phyloP scores from a whole-genome alignment of 2,797 vertebrate species.

The Bovichtus variegatus region DNA sequence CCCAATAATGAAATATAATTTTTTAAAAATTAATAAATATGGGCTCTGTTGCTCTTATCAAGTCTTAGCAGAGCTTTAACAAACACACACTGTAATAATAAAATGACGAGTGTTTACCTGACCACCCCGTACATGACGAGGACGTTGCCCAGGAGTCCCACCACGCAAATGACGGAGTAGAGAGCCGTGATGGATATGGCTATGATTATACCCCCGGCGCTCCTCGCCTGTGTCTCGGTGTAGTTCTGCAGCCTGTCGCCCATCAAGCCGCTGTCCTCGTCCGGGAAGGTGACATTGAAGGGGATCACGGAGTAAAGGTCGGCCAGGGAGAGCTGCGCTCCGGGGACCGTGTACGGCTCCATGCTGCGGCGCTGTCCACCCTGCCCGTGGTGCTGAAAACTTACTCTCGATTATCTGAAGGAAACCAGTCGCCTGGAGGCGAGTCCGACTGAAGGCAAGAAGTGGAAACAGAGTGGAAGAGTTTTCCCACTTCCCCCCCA shows the following conservation, averaged over 20 bases:
- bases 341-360: constrained; percentile 84
- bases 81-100: background rate
- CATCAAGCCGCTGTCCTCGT: constrained; percentile 70
- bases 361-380: constrained; percentile 65
- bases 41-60: background rate
- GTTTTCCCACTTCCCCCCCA: no score
- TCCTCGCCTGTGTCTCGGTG: constrained; percentile 74
- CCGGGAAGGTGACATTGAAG: constrained; percentile 83
- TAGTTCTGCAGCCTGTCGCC: constrained; percentile 76
- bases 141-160: constrained; percentile 92
- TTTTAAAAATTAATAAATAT: no score
- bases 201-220: constrained; percentile 80
- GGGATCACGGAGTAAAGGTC: constrained; percentile 81
- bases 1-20: no score
- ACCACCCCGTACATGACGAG: constrained; percentile 94
- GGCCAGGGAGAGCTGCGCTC: constrained; percentile 70
- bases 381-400: constrained; percentile 45
- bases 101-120: constrained; percentile 79
- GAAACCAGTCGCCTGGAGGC: background rate
- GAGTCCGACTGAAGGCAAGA: background rate
- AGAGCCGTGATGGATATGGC: constrained; percentile 92
- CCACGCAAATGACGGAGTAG: constrained; percentile 92
- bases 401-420: constrained; percentile 11
- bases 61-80: no score
- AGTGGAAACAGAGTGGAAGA: background rate